Evolutionary conservation across 2,888 invertebrate species (phyloP).

Genomic region (Polydrusus pterygomalis): DNA sequence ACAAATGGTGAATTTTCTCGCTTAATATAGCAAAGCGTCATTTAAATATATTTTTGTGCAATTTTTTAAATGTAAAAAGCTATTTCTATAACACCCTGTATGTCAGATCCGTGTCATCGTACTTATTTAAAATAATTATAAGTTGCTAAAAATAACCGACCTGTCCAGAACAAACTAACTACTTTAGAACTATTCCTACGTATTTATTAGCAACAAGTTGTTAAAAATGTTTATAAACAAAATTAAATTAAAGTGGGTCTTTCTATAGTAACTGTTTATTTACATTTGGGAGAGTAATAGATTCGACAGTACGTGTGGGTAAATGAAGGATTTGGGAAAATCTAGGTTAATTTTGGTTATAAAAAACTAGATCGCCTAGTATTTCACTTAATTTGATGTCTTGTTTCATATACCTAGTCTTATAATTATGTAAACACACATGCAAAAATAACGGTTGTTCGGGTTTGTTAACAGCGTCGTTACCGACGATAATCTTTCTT

Average conservation of each 20-base stretch:
- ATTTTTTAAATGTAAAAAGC: too few relatives aligned
- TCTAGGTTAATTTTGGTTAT: constrained; percentile 6
- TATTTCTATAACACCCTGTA: too few relatives aligned
- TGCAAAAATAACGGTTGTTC: not conserved
- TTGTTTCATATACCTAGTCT: not conserved
- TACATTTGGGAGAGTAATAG: not conserved
- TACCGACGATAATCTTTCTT: not conserved
- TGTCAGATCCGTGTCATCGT: not conserved
- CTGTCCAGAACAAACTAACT: not conserved
- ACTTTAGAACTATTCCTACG: constrained; percentile 8
- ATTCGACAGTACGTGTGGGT: not conserved
- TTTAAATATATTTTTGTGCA: too few relatives aligned
- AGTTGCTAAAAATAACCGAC: constrained; percentile 9
- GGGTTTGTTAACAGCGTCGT: not conserved
- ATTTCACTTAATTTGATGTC: constrained; percentile 2
- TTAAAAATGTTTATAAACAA: constrained; percentile 8
- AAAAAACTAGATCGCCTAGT: constrained; percentile 6
- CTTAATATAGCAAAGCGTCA: too few relatives aligned
- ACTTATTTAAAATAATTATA: not conserved
- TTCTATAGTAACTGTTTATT: constrained; percentile 13
- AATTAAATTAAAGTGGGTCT: constrained; percentile 5
- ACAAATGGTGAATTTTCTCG: too few relatives aligned
- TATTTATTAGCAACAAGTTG: constrained; percentile 15
- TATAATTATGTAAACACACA: not conserved
- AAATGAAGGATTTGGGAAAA: not conserved